phyloP scores from a whole-genome alignment of 1,140 invertebrate species.

The Drosophila lacteicornis region DNA sequence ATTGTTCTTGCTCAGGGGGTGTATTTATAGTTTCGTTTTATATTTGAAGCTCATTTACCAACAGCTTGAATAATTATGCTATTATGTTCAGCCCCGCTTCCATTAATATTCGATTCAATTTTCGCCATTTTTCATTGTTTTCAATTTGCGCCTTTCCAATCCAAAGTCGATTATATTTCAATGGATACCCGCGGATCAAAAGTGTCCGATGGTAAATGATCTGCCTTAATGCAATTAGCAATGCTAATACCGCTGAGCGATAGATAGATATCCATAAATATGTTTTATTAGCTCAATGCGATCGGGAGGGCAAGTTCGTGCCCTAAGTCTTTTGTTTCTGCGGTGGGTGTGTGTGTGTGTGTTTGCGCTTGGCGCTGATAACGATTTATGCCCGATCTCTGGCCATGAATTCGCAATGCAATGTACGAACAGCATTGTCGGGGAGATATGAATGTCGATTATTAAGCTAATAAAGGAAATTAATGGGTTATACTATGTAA shows the following conservation, averaged over 20 bases:
- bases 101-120: slow-evolving; percentile 36
- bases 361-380: slow-evolving; percentile 29
- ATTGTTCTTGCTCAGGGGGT: slow-evolving; percentile 41
- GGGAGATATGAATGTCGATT: slow-evolving; percentile 19
- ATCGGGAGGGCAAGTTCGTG: slow-evolving; percentile 57
- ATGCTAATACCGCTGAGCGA: slow-evolving; percentile 57
- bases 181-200: slow-evolving; percentile 37
- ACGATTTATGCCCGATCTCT: slow-evolving; percentile 50
- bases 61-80: slow-evolving; percentile 62
- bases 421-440: background rate
- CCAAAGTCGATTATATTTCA: slow-evolving; percentile 46
- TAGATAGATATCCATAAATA: slow-evolving; percentile 68
- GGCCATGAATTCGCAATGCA: slow-evolving; percentile 44
- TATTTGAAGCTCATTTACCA: slow-evolving; percentile 16
- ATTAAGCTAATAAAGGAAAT: slow-evolving; percentile 14
- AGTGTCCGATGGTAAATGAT: slow-evolving; percentile 62
- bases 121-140: slow-evolving; percentile 55
- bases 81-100: slow-evolving; percentile 48
- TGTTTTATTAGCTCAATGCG: slow-evolving; percentile 52
- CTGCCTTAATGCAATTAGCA: slow-evolving; percentile 66
- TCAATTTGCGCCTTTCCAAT: slow-evolving; percentile 72
- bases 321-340: slow-evolving; percentile 79
- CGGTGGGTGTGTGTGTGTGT: slow-evolving; percentile 24
- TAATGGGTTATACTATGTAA: slow-evolving; percentile 23
- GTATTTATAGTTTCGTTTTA: slow-evolving; percentile 12